These are phyloP conservation scores for Meriones psammophilus DNA, from an alignment of 2,797 vertebrate species.

Conservation along the genomic window DNA sequence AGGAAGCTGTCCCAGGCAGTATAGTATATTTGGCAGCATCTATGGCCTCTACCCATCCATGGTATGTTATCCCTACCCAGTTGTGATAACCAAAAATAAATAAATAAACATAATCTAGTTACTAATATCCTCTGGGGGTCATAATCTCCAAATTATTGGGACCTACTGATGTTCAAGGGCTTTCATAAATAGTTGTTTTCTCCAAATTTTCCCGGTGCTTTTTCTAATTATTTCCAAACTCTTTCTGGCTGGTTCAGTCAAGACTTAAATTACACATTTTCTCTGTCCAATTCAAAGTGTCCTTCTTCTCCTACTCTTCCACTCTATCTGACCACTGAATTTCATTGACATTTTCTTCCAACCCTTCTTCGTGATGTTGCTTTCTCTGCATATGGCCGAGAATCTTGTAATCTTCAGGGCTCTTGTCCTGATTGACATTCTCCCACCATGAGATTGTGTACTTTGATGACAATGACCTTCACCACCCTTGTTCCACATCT, in stretches of 20 bases:
- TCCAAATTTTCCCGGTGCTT: not conserved
- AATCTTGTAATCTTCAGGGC: not conserved
- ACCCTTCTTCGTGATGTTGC: not conserved
- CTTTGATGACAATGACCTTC: not conserved
- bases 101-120: not conserved
- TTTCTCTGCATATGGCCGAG: not conserved
- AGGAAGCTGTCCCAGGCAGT: not conserved
- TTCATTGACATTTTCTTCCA: not conserved
- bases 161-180: not conserved
- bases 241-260: not conserved
- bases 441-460: not conserved
- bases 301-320: not conserved
- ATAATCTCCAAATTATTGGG: not conserved
- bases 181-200: not conserved
- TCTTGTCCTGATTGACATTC: not conserved
- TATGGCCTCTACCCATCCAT: not conserved
- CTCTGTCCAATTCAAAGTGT: not conserved
- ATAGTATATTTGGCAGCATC: not conserved
- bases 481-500: not conserved
- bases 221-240: conserved; percentile 48
- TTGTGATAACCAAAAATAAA: not conserved
- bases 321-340: not conserved
- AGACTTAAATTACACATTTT: not conserved
- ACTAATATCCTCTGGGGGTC: not conserved
- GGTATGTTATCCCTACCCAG: not conserved